phyloP scores from a whole-genome alignment of 2,113 vertebrate species.

The Oxyruncus cristatus region DNA sequence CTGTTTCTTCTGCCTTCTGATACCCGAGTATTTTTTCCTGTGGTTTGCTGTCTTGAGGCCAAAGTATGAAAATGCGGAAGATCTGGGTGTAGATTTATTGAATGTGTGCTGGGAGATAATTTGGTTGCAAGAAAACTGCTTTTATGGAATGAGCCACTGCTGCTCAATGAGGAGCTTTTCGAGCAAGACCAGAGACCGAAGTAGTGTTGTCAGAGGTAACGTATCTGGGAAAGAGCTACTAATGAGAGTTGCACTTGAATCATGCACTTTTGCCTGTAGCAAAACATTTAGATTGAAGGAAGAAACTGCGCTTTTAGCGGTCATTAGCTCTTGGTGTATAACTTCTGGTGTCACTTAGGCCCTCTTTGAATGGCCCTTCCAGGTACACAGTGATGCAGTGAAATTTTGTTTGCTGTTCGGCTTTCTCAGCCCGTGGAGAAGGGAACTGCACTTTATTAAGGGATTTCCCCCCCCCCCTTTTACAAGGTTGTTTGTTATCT shows the following conservation, averaged over 20 bases:
- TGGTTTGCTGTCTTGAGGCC: background rate
- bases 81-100: constrained; percentile 12
- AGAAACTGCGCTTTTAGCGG: background rate
- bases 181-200: background rate
- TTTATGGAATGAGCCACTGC: background rate
- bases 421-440: constrained; percentile 43
- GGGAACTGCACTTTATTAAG: constrained; percentile 77
- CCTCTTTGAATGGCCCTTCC: background rate
- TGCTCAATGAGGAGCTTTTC: background rate
- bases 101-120: background rate
- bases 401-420: background rate
- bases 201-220: background rate
- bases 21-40: background rate
- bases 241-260: background rate
- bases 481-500: constrained; percentile 77
- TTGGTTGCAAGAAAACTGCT: background rate
- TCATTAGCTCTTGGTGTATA: background rate
- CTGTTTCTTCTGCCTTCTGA: background rate
- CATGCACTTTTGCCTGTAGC: background rate
- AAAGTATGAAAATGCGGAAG: background rate
- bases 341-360: background rate
- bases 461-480: constrained; percentile 23
- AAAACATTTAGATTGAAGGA: background rate
- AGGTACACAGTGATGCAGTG: background rate
- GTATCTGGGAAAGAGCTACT: background rate